These are phyloP conservation scores for Drosophila basisetae DNA, from an alignment of 2,888 invertebrate genomes.

Conservation along the genomic window DNA sequence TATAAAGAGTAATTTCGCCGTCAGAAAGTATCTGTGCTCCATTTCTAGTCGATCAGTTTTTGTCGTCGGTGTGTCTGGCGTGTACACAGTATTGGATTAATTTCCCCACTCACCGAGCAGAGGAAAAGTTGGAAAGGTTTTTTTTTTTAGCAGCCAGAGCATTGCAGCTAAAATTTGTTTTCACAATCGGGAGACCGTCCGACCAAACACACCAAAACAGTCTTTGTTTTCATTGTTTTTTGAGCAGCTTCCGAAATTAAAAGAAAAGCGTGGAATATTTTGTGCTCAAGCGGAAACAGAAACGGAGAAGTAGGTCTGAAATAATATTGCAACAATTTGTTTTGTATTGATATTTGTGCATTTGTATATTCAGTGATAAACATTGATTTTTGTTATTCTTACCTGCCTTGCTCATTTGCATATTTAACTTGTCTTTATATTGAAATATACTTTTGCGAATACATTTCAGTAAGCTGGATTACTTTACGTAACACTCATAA, in stretches of 20 bases:
- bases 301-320: not conserved
- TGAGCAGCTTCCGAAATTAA: slow-evolving; percentile 7
- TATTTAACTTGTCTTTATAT: not conserved
- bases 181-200: not conserved
- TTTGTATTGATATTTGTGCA: slow-evolving; percentile 1
- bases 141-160: not conserved
- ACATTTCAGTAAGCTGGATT: not conserved
- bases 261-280: slow-evolving; percentile 3
- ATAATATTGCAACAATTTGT: not conserved
- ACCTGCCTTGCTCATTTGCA: not conserved
- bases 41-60: not conserved
- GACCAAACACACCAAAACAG: not conserved
- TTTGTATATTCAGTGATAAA: not conserved
- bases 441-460: not conserved
- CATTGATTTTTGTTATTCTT: not conserved
- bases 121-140: not conserved
- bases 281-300: slow-evolving; percentile 4
- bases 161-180: slow-evolving; percentile 4
- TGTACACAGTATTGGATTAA: not conserved
- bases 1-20: not conserved
- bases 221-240: not conserved
- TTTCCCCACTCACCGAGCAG: not conserved
- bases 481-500: not conserved
- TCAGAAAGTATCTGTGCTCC: not conserved
- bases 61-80: not conserved